A percentile compares a stretch with the other conserved stretches of the same genome.
phyloP scores from a whole-genome alignment of 2,797 vertebrate genomes.

The Poecilia wingei region DNA sequence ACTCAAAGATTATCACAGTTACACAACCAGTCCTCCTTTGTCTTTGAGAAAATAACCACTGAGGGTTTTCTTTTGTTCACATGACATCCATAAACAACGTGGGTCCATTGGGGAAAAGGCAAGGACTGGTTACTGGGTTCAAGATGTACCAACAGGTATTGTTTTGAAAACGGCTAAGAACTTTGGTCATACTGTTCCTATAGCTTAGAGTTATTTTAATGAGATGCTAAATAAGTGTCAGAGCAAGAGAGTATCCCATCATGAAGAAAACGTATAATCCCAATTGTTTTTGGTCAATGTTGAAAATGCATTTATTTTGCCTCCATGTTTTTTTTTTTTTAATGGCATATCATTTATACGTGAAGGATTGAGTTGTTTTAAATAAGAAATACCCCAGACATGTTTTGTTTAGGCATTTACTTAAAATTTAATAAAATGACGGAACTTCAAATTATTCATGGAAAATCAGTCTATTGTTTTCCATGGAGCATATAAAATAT shows the following conservation, averaged over 20 bases:
- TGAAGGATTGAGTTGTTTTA: too few relatives aligned
- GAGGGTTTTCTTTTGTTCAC: slow-evolving; percentile 35
- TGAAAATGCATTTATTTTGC: background rate
- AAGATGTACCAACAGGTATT: background rate
- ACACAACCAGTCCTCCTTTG: slow-evolving; percentile 48
- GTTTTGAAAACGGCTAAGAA: background rate
- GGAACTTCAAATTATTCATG: background rate
- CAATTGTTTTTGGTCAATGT: background rate
- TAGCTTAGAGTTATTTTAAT: background rate
- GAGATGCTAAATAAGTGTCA: background rate
- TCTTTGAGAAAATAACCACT: slow-evolving; percentile 58
- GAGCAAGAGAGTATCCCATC: background rate
- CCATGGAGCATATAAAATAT: background rate
- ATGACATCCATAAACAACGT: slow-evolving; percentile 57
- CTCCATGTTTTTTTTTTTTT: too few relatives aligned
- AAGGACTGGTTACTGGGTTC: background rate
- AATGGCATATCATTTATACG: too few relatives aligned
- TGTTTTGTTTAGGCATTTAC: too few relatives aligned
- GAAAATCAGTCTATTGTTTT: background rate
- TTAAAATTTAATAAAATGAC: too few relatives aligned
- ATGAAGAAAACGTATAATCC: background rate
- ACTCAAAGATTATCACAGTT: slow-evolving; percentile 41
- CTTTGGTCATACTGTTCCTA: background rate
- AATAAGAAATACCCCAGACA: too few relatives aligned
- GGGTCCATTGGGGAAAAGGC: slow-evolving; percentile 24